A percentile compares a stretch with the other conserved stretches of the same genome.
Conservation (phyloP, 1,140 invertebrate genomes). For the Drosophila funebris region DNA sequence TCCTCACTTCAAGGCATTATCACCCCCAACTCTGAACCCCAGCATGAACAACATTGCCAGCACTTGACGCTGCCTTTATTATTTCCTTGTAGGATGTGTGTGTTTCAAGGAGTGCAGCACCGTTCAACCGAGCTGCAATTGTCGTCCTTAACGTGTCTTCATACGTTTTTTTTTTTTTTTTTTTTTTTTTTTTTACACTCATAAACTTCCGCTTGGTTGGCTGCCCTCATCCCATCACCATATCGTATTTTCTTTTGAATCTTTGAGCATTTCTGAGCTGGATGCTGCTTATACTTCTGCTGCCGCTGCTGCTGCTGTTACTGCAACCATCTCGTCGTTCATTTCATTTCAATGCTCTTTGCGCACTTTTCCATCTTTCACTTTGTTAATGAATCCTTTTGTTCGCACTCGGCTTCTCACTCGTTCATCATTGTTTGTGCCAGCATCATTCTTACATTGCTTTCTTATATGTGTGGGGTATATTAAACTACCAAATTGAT, state of each 20-base stretch:
- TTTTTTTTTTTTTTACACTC: conserved; percentile 44
- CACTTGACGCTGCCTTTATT: conserved; percentile 50
- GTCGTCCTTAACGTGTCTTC: conserved; percentile 41
- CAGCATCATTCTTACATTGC: conserved; percentile 9
- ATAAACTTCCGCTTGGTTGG: conserved; percentile 71
- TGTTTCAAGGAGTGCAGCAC: conserved; percentile 25
- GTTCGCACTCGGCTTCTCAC: conserved; percentile 39
- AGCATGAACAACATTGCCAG: conserved; percentile 14
- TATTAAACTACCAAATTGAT: not conserved
- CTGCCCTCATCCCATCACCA: conserved; percentile 3
- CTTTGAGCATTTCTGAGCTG: not conserved
- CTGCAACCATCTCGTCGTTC: conserved; percentile 13
- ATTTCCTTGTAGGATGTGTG: conserved; percentile 33
- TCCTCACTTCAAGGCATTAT: conserved; percentile 9
- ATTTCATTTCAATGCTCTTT: conserved; percentile 49
- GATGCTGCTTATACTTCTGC: not conserved
- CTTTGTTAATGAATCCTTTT: conserved; percentile 81
- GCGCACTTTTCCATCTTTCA: conserved; percentile 67
- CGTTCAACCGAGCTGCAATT: conserved; percentile 31
- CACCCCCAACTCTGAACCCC: not conserved
- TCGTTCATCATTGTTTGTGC: conserved; percentile 7
- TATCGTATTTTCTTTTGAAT: conserved; percentile 22
- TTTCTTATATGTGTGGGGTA: conserved; percentile 22
- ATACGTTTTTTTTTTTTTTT: conserved; percentile 26
- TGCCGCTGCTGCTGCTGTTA: not conserved